Evolutionary conservation across 1,140 invertebrate species (phyloP), one percentile per base, ranked within the genome.

Genomic region (Drosophila lacertosa): DNA sequence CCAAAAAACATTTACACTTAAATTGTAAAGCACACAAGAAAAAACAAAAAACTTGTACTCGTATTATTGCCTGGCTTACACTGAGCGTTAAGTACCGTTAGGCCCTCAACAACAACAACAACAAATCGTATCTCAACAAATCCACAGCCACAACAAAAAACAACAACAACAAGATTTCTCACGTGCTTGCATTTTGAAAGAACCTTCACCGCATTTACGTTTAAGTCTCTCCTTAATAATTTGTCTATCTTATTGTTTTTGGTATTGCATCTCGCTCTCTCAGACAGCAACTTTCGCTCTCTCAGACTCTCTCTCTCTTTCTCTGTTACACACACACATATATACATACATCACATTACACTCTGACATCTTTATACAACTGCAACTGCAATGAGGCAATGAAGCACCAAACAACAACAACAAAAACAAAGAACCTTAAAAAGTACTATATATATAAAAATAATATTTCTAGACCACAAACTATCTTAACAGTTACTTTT

Each of bases 181-280:
- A 88, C 74, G 59, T 78, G 82, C 82, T 88, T 88, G 80, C 80
- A 84, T 84, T 76, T 84, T 55, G 66, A 77, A 59, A 42, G 22
- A 71, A 65, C 18, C 45, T 57, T 75, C 57, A 83, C 64, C 58
- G 57, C 67, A 65, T 75, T 75, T 50, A 48, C 51, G 29, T 71
- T 58, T 67, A 45, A 69, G 55, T 67, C 62, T 75, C 15, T 71
- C 16, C 57, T 10, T 50, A 53, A 48, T 75, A 48, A 74, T 62
- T 76, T 80, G 24, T 57, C 48, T 72, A 48, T 74, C 39, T 68
- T 81, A 66, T 83, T 77, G 58, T 81, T 88, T 77, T 69, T 51
- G 73, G 81, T 86, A 80, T 58, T 86, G 81, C 80, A 84, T 86
- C 71, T 67, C 64, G 53, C 54, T 29, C 59, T n/a, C n/a, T n/a